Conservation (phyloP, 2,888 invertebrate genomes). For the Apamea anceps region DNA sequence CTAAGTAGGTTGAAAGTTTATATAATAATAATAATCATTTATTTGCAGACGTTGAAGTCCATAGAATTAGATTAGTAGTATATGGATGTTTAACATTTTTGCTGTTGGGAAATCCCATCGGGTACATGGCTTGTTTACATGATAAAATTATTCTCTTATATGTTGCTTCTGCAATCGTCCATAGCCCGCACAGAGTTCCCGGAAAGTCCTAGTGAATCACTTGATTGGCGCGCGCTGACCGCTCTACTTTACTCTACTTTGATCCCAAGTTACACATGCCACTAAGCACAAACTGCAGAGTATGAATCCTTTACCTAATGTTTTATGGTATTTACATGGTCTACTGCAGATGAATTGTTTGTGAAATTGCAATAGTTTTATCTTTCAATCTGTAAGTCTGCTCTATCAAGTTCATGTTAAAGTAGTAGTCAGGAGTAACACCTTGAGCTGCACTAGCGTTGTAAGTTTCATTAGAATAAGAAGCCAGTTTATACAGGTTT, state of each 20-base stretch:
- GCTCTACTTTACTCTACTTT: too few relatives aligned
- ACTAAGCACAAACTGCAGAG: not conserved
- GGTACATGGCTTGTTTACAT: not conserved
- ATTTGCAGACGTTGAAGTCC: too few relatives aligned
- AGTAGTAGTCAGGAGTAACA: too few relatives aligned
- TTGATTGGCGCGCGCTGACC: not conserved
- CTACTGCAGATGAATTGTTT: not conserved
- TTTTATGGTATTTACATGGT: not conserved
- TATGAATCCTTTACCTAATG: not conserved
- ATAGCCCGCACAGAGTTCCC: not conserved
- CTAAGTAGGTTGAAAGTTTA: too few relatives aligned
- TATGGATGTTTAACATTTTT: not conserved
- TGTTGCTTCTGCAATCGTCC: not conserved
- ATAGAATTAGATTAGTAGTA: too few relatives aligned
- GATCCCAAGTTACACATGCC: not conserved
- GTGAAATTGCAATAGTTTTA: not conserved
- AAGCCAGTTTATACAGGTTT: too few relatives aligned
- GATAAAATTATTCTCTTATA: not conserved
- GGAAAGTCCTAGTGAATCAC: not conserved
- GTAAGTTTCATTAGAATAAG: too few relatives aligned
- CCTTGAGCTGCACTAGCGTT: too few relatives aligned
- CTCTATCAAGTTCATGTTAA: not conserved
- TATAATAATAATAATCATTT: too few relatives aligned
- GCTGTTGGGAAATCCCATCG: not conserved
- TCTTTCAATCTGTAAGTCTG: not conserved